Percentiles rank a stretch among this genome's conserved stretches.
Conservation (phyloP, 1,140 invertebrate species). For the Ephestia elutella region DNA sequence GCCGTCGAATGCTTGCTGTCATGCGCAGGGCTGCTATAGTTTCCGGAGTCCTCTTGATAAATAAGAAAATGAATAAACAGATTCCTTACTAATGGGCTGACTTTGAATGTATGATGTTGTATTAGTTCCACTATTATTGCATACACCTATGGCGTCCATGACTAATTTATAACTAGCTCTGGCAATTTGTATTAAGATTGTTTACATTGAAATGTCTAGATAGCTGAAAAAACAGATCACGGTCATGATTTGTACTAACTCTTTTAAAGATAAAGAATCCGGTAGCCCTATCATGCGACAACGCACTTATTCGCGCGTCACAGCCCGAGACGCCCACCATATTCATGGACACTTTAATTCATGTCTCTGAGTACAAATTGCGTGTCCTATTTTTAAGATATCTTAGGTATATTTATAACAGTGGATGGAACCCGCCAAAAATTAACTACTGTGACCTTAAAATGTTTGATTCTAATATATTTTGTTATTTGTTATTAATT, state of each 20-base stretch:
- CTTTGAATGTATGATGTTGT: too few relatives aligned
- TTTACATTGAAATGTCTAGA: too few relatives aligned
- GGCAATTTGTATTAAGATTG: too few relatives aligned
- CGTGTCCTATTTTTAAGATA: constrained; percentile 37
- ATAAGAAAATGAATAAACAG: not conserved
- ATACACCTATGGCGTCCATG: too few relatives aligned
- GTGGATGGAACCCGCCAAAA: not conserved
- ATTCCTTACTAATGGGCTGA: not conserved
- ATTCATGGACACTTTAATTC: constrained; percentile 39
- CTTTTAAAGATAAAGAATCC: not conserved
- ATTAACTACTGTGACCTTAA: not conserved
- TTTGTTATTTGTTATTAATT: too few relatives aligned
- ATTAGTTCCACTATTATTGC: too few relatives aligned
- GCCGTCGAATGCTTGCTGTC: constrained; percentile 10
- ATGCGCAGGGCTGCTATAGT: not conserved
- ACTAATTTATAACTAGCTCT: too few relatives aligned
- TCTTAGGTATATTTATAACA: constrained; percentile 4
- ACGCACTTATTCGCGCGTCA: constrained; percentile 12
- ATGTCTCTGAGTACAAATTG: constrained; percentile 30
- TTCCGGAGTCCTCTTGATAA: not conserved
- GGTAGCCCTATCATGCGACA: constrained; percentile 6
- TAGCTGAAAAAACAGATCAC: too few relatives aligned
- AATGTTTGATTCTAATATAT: not conserved
- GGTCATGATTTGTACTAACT: too few relatives aligned
- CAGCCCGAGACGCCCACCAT: constrained; percentile 25